Evolutionary conservation across 1,140 invertebrate species (phyloP).

Genomic region (Antheraea mylitta): DNA sequence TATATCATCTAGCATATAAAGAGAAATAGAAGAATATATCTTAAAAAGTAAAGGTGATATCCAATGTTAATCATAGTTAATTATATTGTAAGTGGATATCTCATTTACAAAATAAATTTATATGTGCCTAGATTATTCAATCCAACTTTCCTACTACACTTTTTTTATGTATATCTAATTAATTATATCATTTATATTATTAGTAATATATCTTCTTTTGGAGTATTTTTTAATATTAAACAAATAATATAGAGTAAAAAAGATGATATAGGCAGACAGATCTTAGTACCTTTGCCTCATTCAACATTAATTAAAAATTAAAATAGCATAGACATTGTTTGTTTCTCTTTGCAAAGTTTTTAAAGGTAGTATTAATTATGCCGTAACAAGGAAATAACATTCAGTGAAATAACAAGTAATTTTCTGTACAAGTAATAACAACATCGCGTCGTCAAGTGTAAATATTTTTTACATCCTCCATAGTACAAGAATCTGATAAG

Average conservation of each 20-base stretch:
- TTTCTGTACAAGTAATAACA: background rate
- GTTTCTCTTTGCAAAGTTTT: background rate
- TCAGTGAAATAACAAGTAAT: background rate
- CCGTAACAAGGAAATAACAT: background rate
- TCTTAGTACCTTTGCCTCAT: background rate
- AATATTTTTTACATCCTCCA: no score
- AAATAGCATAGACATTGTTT: background rate
- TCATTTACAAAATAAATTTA: no score
- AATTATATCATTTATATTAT: no score
- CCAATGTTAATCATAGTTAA: no score
- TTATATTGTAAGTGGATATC: no score
- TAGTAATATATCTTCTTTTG: background rate
- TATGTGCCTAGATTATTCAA: no score
- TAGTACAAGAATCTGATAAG: constrained; percentile 1
- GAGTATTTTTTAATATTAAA: background rate
- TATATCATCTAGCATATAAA: no score
- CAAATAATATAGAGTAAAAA: background rate
- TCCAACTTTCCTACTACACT: no score
- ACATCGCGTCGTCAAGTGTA: background rate
- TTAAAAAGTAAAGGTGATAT: no score
- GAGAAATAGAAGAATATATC: no score
- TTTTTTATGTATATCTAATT: no score
- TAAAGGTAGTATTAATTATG: background rate
- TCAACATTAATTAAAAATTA: background rate
- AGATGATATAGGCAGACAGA: background rate